These are phyloP conservation scores for Oxygymnocypris stewartii DNA, from an alignment of 2,113 vertebrate genomes.

Conservation along the genomic window DNA sequence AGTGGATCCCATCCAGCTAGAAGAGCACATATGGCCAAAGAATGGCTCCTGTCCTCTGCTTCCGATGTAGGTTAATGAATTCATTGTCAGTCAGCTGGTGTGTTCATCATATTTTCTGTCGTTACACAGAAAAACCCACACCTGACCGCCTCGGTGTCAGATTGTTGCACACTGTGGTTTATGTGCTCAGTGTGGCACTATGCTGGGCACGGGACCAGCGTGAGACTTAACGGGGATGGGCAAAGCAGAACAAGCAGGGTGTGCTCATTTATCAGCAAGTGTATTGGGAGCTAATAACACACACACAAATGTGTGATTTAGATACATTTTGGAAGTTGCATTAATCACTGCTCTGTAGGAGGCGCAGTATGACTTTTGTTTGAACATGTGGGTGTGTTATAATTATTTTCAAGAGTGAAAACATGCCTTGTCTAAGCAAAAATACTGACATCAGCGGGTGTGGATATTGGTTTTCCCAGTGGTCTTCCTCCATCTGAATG, in stretches of 20 bases:
- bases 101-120: constrained; percentile 40
- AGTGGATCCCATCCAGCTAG: constrained; percentile 71
- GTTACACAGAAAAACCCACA: constrained; percentile 62
- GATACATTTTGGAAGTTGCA: constrained; percentile 63
- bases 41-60: constrained; percentile 68
- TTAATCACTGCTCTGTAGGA: constrained; percentile 69
- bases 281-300: constrained; percentile 73
- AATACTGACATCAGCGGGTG: constrained; percentile 5
- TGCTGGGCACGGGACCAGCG: constrained; percentile 45
- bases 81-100: constrained; percentile 63
- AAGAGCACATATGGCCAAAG: constrained; percentile 68
- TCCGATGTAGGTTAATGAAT: constrained; percentile 78
- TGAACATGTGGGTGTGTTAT: constrained; percentile 39
- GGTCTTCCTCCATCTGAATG: constrained; percentile 26
- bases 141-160: constrained; percentile 61
- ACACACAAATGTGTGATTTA: constrained; percentile 73
- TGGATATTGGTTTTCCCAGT: constrained; percentile 31
- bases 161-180: neutral
- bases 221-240: neutral
- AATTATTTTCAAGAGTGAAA: constrained; percentile 28
- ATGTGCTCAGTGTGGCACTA: constrained; percentile 42
- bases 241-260: neutral
- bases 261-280: constrained; percentile 65
- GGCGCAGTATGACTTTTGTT: constrained; percentile 41
- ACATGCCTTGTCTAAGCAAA: constrained; percentile 50